Evolutionary conservation across 2,888 invertebrate species (phyloP), one percentile per base, ranked within the genome.

Genomic region (Harmothoe impar): DNA sequence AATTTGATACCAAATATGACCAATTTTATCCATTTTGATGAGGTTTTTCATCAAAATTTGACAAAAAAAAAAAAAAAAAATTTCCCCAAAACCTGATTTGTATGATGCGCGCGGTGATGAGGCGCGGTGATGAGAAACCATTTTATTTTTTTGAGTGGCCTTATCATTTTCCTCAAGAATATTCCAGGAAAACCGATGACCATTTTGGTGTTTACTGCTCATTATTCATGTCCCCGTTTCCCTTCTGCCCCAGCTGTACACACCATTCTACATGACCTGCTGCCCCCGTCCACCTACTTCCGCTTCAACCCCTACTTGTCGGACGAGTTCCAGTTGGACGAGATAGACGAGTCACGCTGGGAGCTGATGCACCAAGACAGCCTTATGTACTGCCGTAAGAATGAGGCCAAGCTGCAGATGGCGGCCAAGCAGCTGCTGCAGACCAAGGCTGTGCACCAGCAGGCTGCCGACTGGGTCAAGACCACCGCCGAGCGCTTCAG

Each of bases 281-380:
- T 95, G 20, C 97, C 98, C 0, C 96, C 97, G 0, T 96, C 97
- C 72, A 96, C 97, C 56, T 98, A 98, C 96, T 98, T 97, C 96
- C 97, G 98, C 7, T 97, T 98, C 96, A 99, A 98, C 96, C 98
- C 98, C 0, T 98, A 98, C 93, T 96, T 98, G 91, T 97, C 97
- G 91, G 97, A 98, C 94, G 97, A 97, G 95, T 96, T 98, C 90
- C 97, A 97, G 23, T 97, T 99, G 97, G 98, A 98, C 94, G 98
- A 98, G 96, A 97, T 97, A 62, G 96, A 97, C 92, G 97, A 97
- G 0, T 97, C 97, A 35, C 97, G 97, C 95, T 96, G 98, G 89
- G 96, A 97, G 91, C 97, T 97, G 94, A 96, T 98, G 94, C 96
- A 97, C 92, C 96, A 97, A 51, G 98, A 98, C 95, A 97, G 98